These are phyloP conservation scores for Camptogramma bilineatum DNA, from an alignment of 2,888 invertebrate species.

Conservation along the genomic window DNA sequence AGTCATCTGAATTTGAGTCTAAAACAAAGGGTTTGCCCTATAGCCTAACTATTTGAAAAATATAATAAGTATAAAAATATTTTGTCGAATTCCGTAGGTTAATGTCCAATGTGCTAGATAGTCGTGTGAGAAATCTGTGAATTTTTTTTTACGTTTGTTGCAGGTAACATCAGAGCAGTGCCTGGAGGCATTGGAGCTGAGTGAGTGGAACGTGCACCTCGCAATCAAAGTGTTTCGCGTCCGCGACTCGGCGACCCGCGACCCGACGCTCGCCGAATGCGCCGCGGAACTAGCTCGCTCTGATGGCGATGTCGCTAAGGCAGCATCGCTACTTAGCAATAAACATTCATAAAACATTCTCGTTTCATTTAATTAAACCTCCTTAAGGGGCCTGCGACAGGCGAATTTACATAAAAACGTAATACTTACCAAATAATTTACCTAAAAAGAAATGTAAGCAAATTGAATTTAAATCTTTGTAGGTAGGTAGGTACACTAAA, in stretches of 20 bases:
- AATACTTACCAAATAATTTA: too few relatives aligned
- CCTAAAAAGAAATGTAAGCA: too few relatives aligned
- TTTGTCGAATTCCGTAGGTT: too few relatives aligned
- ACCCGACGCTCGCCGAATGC: conserved; percentile 66
- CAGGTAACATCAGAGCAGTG: conserved; percentile 91
- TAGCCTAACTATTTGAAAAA: too few relatives aligned
- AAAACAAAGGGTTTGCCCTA: too few relatives aligned
- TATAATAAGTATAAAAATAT: too few relatives aligned
- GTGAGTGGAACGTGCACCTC: conserved; percentile 95
- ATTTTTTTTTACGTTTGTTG: conserved; percentile 3
- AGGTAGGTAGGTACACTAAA: too few relatives aligned
- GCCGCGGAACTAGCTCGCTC: conserved; percentile 85
- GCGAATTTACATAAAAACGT: too few relatives aligned
- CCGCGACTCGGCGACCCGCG: conserved; percentile 54
- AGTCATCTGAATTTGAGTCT: too few relatives aligned
- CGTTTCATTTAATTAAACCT: conserved; percentile 16
- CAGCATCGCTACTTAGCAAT: conserved; percentile 84
- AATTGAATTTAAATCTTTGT: too few relatives aligned
- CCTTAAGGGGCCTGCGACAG: too few relatives aligned
- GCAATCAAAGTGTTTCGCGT: conserved; percentile 93
- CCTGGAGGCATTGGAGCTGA: conserved; percentile 91
- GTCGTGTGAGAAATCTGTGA: neutral
- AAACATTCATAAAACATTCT: conserved; percentile 21
- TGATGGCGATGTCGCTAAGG: conserved; percentile 88
- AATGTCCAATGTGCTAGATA: too few relatives aligned